Conservation (phyloP, 37 sponge, comb jelly and placozoan species). For the Cliona cf. orientalis region DNA sequence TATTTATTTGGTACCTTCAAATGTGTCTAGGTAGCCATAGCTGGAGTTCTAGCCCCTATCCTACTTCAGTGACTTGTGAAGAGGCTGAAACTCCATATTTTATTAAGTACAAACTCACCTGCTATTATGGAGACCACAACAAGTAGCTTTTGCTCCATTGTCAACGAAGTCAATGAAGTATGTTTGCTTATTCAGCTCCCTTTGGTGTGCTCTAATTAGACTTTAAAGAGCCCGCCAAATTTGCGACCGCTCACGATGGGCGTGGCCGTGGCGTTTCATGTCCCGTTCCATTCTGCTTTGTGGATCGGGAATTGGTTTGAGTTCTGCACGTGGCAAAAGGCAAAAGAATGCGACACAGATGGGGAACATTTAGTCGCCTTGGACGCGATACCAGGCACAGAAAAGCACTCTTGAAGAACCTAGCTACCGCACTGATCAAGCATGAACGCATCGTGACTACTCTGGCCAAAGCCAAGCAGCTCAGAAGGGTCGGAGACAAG, state of each 20-base stretch:
- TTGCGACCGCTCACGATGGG: no score
- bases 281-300: neutral
- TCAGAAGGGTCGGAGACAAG: constrained; percentile 72
- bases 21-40: neutral
- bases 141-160: constrained; percentile 10
- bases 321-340: no score
- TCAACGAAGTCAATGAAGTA: neutral
- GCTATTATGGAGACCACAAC: constrained; percentile 21
- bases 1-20: neutral
- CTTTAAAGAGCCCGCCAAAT: no score
- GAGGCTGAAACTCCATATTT: no score
- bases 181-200: no score
- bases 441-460: constrained; percentile 89
- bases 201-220: neutral
- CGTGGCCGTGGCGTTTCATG: no score
- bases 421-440: constrained; percentile 77
- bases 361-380: constrained; percentile 42
- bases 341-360: constrained; percentile 77
- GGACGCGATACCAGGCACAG: constrained; percentile 45
- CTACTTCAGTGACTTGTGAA: no score
- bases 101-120: constrained; percentile 12
- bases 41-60: no score
- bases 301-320: no score
- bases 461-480: constrained; percentile 80
- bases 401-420: constrained; percentile 60